A percentile compares a stretch with the other conserved stretches of the same genome.
Evolutionary conservation across 2,888 invertebrate species (phyloP).

Genomic region (Pristionchus fissidentatus): DNA sequence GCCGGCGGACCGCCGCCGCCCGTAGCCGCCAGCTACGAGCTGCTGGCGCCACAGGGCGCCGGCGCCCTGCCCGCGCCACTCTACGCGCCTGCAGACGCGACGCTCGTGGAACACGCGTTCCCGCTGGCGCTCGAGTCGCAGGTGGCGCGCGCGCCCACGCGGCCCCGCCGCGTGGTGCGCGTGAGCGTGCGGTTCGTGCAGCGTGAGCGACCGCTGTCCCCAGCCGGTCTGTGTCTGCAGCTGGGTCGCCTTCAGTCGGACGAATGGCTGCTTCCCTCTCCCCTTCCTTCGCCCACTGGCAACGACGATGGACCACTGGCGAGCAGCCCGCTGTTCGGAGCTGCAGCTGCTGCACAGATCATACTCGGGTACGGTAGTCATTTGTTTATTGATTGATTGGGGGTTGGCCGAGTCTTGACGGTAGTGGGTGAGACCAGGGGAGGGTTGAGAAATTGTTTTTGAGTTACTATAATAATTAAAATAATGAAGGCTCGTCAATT

Average conservation of each 20-base stretch:
- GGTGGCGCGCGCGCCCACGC: not conserved
- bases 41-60: not conserved
- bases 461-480: not conserved
- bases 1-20: constrained; percentile 74
- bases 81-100: constrained; percentile 9
- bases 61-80: not conserved
- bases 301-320: not conserved
- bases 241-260: constrained; percentile 35
- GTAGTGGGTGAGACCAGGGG: not conserved
- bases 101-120: constrained; percentile 30
- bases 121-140: constrained; percentile 12
- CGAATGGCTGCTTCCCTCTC: constrained; percentile 46
- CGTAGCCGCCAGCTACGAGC: constrained; percentile 57
- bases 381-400: not conserved
- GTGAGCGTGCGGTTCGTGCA: constrained; percentile 41
- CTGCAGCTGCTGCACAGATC: not conserved
- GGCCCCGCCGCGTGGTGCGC: not conserved
- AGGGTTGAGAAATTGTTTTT: no score
- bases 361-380: constrained; percentile 1
- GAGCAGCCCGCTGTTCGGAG: not conserved
- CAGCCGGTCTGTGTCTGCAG: constrained; percentile 32
- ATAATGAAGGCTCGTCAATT: not conserved
- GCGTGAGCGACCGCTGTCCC: not conserved
- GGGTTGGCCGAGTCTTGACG: no score
- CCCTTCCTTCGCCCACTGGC: constrained; percentile 36